Conservation (phyloP, 2,113 vertebrate genomes). For the Delphinus delphis region DNA sequence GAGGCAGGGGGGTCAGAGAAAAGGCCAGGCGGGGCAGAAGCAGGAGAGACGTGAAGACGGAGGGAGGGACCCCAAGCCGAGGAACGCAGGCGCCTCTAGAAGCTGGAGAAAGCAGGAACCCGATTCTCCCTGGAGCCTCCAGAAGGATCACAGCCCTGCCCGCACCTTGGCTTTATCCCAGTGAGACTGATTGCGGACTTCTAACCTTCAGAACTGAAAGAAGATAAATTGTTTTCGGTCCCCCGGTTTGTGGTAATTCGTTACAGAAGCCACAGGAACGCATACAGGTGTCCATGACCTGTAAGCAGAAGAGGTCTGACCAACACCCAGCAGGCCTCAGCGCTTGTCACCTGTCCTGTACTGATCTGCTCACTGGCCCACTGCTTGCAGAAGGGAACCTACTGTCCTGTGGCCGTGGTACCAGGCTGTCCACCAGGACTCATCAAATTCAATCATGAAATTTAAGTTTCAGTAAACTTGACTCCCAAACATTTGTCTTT, state of each 20-base stretch:
- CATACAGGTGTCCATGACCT: fast-evolving
- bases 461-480: background rate
- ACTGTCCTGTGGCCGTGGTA: background rate
- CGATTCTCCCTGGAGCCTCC: background rate
- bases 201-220: background rate
- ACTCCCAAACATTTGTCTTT: background rate
- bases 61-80: background rate
- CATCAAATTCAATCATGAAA: background rate
- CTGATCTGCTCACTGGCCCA: background rate
- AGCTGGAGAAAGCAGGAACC: background rate
- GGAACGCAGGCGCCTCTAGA: background rate
- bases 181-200: background rate
- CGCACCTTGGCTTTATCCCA: background rate
- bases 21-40: background rate
- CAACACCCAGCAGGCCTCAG: background rate
- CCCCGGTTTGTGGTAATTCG: background rate
- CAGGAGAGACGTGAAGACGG: background rate
- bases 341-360: background rate
- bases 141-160: background rate
- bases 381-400: background rate
- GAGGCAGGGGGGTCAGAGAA: too few relatives aligned
- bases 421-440: background rate
- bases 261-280: background rate
- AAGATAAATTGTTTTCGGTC: background rate
- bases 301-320: background rate